These are phyloP conservation scores for Melopsittacus undulatus DNA, from an alignment of 2,797 vertebrate species.

Conservation along the genomic window DNA sequence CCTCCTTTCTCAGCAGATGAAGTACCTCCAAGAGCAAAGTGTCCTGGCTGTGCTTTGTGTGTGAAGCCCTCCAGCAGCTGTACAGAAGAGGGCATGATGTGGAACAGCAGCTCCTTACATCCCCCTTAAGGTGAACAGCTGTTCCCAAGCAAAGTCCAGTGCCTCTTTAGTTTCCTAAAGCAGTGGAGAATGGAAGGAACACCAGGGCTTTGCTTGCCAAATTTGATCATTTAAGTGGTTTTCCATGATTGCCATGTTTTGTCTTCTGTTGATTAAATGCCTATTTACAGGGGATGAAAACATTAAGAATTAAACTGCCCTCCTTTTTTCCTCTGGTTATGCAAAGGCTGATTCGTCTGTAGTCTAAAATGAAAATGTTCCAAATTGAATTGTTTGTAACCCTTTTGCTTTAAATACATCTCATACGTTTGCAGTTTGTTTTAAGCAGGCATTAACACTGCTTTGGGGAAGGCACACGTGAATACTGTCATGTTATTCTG, in stretches of 20 bases:
- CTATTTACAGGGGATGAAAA: not conserved
- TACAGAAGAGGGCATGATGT: not conserved
- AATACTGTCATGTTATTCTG: not conserved
- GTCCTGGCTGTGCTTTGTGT: not conserved
- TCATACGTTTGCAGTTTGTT: not conserved
- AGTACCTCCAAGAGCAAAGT: not conserved
- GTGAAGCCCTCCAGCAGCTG: not conserved
- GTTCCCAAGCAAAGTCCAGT: not conserved
- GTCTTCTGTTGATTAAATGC: constrained; percentile 36
- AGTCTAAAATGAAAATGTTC: not conserved
- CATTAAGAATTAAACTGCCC: not conserved
- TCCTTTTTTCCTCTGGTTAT: not conserved
- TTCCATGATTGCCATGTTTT: not conserved
- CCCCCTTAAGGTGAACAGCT: not conserved
- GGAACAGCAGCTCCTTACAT: not conserved
- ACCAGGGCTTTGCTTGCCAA: not conserved
- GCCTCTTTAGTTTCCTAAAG: not conserved
- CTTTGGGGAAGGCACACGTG: not conserved
- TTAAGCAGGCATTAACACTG: not conserved
- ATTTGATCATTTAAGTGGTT: not conserved
- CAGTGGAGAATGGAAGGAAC: not conserved
- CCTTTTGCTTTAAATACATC: not conserved
- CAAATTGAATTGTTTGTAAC: not conserved
- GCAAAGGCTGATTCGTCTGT: not conserved
- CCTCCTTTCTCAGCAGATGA: not conserved